phyloP scores from a whole-genome alignment of 2,888 invertebrate species.

The Synanthedon formicaeformis region DNA sequence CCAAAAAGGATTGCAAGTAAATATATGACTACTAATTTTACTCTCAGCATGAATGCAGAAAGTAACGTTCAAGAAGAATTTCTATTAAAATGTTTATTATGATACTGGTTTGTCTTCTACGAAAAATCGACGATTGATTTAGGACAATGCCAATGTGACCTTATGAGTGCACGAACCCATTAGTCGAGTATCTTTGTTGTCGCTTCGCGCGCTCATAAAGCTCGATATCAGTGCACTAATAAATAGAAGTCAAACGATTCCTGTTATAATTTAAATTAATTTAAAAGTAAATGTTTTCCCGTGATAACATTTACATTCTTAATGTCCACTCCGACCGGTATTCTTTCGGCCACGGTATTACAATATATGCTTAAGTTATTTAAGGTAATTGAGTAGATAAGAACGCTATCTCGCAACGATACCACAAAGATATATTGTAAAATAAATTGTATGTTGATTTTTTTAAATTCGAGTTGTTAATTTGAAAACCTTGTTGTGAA shows the following conservation, averaged over 20 bases:
- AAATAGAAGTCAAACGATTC: constrained; percentile 36
- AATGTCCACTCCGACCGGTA: constrained; percentile 24
- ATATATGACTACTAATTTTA: not conserved
- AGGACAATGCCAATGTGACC: not conserved
- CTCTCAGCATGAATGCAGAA: not conserved
- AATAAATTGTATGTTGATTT: constrained; percentile 15
- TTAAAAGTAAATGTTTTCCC: constrained; percentile 27
- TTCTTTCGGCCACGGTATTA: constrained; percentile 23
- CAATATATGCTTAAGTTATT: constrained; percentile 41
- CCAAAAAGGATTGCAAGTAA: not conserved
- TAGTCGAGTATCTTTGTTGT: constrained; percentile 28
- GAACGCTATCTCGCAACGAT: constrained; percentile 26
- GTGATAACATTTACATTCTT: constrained; percentile 36
- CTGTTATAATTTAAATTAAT: constrained; percentile 36
- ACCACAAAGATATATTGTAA: constrained; percentile 10
- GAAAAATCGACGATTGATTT: too few relatives aligned
- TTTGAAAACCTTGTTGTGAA: constrained; percentile 28
- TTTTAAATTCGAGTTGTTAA: constrained; percentile 28
- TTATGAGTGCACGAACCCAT: constrained; percentile 12
- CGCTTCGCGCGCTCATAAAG: constrained; percentile 27
- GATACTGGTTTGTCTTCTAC: too few relatives aligned
- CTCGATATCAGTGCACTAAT: constrained; percentile 16
- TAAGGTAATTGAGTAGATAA: constrained; percentile 51
- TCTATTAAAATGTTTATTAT: too few relatives aligned
- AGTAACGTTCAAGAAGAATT: too few relatives aligned